phyloP scores from a whole-genome alignment of 2,113 vertebrate species.

The Ivindomyrus marchei region DNA sequence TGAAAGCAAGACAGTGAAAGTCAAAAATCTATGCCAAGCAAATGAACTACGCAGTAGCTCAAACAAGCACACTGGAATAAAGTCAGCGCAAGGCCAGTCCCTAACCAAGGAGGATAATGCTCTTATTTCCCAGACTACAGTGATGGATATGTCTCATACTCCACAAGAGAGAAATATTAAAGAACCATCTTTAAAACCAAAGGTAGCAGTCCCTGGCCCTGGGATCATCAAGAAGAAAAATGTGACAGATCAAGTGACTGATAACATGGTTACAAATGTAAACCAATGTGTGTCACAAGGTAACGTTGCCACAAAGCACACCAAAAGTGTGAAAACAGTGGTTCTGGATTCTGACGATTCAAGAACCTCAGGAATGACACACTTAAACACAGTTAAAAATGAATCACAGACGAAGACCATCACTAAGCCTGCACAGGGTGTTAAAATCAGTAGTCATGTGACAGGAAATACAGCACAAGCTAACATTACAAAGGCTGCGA shows the following conservation, averaged over 20 bases:
- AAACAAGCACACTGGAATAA: constrained; percentile 44
- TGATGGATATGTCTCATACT: constrained; percentile 38
- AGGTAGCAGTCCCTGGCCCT: constrained; percentile 43
- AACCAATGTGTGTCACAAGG: neutral
- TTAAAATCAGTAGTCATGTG: neutral
- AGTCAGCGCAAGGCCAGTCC: constrained; percentile 50
- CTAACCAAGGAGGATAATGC: constrained; percentile 50
- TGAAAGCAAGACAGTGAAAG: constrained; percentile 44
- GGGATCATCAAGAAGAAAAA: constrained; percentile 46
- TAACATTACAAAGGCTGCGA: too few relatives aligned
- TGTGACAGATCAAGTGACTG: constrained; percentile 28
- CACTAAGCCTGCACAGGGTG: neutral
- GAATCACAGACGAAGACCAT: constrained; percentile 36
- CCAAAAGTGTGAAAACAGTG: constrained; percentile 43
- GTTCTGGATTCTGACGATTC: neutral
- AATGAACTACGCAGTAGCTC: constrained; percentile 42
- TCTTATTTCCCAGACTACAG: constrained; percentile 42
- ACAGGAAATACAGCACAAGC: neutral
- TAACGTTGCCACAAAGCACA: constrained; percentile 39
- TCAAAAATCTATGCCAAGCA: constrained; percentile 55
- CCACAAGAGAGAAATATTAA: constrained; percentile 16
- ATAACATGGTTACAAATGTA: constrained; percentile 18
- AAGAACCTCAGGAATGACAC: constrained; percentile 28
- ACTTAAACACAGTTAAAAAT: constrained; percentile 33
- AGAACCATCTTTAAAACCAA: constrained; percentile 39